Evolutionary conservation across 2,888 invertebrate species (phyloP).

Genomic region (Taphrorychus bicolor): DNA sequence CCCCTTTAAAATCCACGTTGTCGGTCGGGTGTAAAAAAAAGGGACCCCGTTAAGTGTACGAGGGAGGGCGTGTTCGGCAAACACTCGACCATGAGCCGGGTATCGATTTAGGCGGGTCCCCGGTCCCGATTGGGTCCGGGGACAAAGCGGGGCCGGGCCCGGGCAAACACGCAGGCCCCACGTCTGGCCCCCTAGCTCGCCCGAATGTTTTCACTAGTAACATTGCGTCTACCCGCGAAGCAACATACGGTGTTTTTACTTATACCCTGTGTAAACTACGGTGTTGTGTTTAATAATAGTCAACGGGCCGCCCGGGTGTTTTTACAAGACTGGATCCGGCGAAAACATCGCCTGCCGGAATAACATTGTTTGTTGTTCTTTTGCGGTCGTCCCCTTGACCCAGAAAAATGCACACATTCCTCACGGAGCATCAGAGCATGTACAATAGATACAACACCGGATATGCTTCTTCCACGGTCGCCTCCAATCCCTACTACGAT

Average conservation of each 20-base stretch:
- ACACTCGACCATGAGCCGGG: conserved; percentile 19
- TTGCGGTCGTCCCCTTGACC: conserved; percentile 45
- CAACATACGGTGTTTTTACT: conserved; percentile 62
- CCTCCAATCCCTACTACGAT: conserved; percentile 76
- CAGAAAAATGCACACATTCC: conserved; percentile 81
- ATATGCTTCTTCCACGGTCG: conserved; percentile 65
- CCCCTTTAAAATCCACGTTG: not conserved
- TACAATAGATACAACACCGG: conserved; percentile 77
- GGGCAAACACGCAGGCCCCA: conserved; percentile 16
- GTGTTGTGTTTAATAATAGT: conserved; percentile 87
- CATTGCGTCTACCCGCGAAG: conserved; percentile 56
- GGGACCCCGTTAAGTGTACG: not conserved
- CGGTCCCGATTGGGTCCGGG: conserved; percentile 43
- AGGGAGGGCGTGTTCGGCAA: conserved; percentile 21
- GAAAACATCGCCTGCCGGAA: conserved; percentile 69
- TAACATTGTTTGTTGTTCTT: conserved; percentile 55
- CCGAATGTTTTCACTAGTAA: conserved; percentile 63
- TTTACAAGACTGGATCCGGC: conserved; percentile 60
- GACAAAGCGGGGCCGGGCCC: conserved; percentile 13
- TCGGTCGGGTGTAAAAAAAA: not conserved
- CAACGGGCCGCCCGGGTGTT: conserved; percentile 68
- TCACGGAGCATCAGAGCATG: conserved; percentile 86
- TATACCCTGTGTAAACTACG: conserved; percentile 78
- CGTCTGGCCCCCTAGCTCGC: conserved; percentile 26
- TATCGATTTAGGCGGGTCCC: conserved; percentile 35